These are phyloP conservation scores for Rhadinocentrus ornatus DNA, from an alignment of 2,797 vertebrate species.

Conservation along the genomic window DNA sequence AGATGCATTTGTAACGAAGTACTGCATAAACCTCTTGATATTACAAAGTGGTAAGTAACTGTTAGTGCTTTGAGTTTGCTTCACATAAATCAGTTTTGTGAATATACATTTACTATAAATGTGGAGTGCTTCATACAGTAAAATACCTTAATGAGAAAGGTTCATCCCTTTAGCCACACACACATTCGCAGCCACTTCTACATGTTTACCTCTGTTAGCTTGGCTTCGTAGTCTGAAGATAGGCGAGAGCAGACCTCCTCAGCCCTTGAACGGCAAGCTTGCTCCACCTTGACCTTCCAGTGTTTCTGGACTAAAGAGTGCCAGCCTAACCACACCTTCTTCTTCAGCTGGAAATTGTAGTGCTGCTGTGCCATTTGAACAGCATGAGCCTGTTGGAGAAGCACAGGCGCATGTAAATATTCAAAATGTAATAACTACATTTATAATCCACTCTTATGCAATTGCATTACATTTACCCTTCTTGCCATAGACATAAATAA, in stretches of 20 bases:
- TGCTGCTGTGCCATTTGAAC: constrained; percentile 83
- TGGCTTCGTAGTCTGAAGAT: constrained; percentile 89
- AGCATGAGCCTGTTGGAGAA: constrained; percentile 73
- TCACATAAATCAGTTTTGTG: not conserved
- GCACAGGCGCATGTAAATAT: constrained; percentile 40
- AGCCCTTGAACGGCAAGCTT: constrained; percentile 88
- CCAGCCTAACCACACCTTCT: constrained; percentile 91
- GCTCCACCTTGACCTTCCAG: constrained; percentile 91
- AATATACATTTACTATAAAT: constrained; percentile 2
- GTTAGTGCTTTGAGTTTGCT: too few species aligned
- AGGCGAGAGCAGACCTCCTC: constrained; percentile 91
- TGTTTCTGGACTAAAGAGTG: constrained; percentile 80
- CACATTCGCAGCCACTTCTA: not conserved
- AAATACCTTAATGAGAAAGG: not conserved
- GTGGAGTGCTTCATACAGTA: not conserved
- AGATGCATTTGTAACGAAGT: too few species aligned
- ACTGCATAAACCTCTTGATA: too few species aligned
- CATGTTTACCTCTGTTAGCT: constrained; percentile 86
- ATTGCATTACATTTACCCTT: constrained; percentile 13
- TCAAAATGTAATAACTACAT: constrained; percentile 43
- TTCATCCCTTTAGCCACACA: not conserved
- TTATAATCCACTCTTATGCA: constrained; percentile 29
- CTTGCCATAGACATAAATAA: too few species aligned
- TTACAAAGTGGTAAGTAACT: too few species aligned
- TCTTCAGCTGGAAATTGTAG: constrained; percentile 86